Conservation (phyloP, 2,888 invertebrate genomes). For the Craniophora ligustri region DNA sequence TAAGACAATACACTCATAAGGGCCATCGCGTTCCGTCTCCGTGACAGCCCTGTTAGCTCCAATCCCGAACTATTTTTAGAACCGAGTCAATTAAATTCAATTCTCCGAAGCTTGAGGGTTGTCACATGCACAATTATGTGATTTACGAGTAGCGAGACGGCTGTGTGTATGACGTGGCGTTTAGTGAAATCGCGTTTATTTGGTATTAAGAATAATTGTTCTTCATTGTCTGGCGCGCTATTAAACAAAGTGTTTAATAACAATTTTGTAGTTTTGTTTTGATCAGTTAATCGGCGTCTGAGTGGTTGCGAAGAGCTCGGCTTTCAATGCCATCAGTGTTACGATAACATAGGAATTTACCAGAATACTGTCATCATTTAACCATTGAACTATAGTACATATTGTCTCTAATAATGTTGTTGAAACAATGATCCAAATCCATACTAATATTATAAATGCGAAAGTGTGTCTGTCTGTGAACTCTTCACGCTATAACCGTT, state of each 20-base stretch:
- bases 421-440: no score
- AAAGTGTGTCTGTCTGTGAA: no score
- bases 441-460: no score
- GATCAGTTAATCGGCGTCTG: constrained; percentile 35
- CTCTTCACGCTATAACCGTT: no score
- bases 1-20: constrained; percentile 48
- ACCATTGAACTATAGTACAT: no score
- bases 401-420: no score
- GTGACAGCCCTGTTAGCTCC: constrained; percentile 50
- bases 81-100: constrained; percentile 82
- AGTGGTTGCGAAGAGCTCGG: background rate
- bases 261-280: constrained; percentile 54
- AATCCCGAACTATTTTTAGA: constrained; percentile 76
- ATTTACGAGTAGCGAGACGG: constrained; percentile 71
- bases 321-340: background rate
- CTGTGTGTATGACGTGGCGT: constrained; percentile 49
- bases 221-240: constrained; percentile 66
- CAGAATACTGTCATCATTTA: background rate
- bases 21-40: constrained; percentile 44
- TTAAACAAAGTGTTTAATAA: constrained; percentile 64
- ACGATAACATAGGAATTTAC: background rate
- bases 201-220: constrained; percentile 76
- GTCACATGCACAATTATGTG: constrained; percentile 80
- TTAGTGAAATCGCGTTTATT: constrained; percentile 75
- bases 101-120: constrained; percentile 73